These are phyloP conservation scores for Volucella zonaria DNA, from an alignment of 2,888 invertebrate species.

Conservation along the genomic window DNA sequence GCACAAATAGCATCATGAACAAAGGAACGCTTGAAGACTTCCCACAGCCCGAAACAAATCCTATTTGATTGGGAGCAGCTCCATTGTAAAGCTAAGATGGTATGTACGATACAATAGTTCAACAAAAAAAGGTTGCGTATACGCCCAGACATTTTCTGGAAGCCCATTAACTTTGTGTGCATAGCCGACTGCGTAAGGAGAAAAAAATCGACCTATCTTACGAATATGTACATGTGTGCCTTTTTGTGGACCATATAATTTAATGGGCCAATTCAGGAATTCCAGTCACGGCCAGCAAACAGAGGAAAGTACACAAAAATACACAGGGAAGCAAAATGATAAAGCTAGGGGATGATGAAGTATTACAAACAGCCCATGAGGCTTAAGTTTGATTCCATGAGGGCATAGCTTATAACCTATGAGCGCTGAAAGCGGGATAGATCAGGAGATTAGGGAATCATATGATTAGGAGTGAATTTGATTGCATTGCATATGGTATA, in stretches of 20 bases:
- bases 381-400: not conserved
- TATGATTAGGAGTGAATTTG: slow-evolving; percentile 28
- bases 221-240: not conserved
- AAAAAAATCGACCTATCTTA: not conserved
- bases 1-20: slow-evolving; percentile 1
- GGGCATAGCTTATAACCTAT: not conserved
- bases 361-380: not conserved
- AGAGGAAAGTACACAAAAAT: not conserved
- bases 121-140: slow-evolving; percentile 42
- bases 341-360: not conserved
- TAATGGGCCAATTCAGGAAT: slow-evolving; percentile 36
- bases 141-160: slow-evolving; percentile 20
- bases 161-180: slow-evolving; percentile 11
- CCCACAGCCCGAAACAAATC: not conserved
- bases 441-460: slow-evolving; percentile 25
- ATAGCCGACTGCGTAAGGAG: not conserved
- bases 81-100: not conserved
- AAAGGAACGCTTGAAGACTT: not conserved
- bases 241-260: slow-evolving; percentile 36
- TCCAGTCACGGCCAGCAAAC: slow-evolving; percentile 49
- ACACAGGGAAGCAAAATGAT: not conserved
- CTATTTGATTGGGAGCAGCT: not conserved
- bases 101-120: not conserved
- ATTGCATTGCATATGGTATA: slow-evolving; percentile 7
- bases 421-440: not conserved